These are phyloP conservation scores for Agriopis marginaria DNA, from an alignment of 2,888 invertebrate species.

Conservation along the genomic window DNA sequence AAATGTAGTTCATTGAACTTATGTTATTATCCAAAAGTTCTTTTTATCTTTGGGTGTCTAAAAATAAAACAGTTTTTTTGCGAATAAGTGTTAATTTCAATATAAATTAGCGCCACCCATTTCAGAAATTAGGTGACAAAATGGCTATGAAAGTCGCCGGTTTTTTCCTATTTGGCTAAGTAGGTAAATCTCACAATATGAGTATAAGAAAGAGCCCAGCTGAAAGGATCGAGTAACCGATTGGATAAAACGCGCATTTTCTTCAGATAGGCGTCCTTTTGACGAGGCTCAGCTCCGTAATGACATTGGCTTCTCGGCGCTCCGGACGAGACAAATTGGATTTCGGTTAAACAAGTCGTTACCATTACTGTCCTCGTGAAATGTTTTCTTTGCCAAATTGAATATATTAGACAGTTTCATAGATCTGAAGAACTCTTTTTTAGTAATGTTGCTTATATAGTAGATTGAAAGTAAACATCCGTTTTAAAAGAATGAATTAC, in stretches of 20 bases:
- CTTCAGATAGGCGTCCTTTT: constrained; percentile 45
- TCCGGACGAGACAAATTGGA: constrained; percentile 68
- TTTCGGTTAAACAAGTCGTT: constrained; percentile 76
- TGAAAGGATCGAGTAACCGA: constrained; percentile 57
- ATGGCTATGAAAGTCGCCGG: not conserved
- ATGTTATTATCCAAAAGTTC: not conserved
- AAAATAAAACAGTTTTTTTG: too few relatives aligned
- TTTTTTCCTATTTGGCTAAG: constrained; percentile 15
- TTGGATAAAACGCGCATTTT: constrained; percentile 53
- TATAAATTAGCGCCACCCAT: too few relatives aligned
- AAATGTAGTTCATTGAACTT: not conserved
- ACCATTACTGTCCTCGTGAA: constrained; percentile 52
- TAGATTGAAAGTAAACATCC: not conserved
- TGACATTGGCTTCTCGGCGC: constrained; percentile 48
- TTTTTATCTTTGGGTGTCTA: not conserved
- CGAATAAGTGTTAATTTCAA: not conserved
- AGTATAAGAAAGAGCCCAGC: constrained; percentile 38
- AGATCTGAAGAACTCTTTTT: not conserved
- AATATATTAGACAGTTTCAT: constrained; percentile 10
- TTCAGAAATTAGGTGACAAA: not conserved
- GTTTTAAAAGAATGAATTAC: not conserved
- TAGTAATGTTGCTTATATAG: not conserved
- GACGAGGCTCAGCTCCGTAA: constrained; percentile 47
- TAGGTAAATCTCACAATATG: constrained; percentile 29
- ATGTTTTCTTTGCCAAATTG: constrained; percentile 18